These are phyloP conservation scores for Ataeniobius toweri DNA, from an alignment of 2,797 vertebrate genomes.

Conservation along the genomic window DNA sequence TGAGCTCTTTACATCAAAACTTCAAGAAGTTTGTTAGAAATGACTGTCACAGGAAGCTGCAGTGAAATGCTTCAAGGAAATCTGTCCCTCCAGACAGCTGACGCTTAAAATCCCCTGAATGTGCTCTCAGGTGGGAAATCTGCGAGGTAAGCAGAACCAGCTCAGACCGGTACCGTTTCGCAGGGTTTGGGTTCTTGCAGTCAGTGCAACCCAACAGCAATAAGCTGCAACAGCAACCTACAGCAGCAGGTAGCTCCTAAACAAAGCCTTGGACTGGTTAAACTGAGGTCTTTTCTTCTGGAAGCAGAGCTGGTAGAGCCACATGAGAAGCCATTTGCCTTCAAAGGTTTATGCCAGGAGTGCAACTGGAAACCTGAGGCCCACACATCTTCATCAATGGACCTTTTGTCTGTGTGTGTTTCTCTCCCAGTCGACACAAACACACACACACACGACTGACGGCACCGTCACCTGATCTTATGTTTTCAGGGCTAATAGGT, in stretches of 20 bases:
- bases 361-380: slow-evolving; percentile 59
- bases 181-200: background rate
- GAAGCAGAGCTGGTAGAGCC: slow-evolving; percentile 14
- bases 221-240: background rate
- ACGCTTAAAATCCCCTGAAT: no score
- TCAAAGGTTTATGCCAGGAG: slow-evolving; percentile 41
- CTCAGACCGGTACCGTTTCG: no score
- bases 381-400: slow-evolving; percentile 55
- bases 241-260: background rate
- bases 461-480: slow-evolving; percentile 14
- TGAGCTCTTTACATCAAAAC: no score
- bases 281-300: slow-evolving; percentile 37
- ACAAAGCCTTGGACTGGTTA: slow-evolving; percentile 5
- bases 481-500: slow-evolving; percentile 18
- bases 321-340: slow-evolving; percentile 34
- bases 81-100: no score
- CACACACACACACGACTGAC: background rate
- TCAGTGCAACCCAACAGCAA: background rate
- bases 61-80: no score
- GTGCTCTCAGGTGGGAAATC: background rate
- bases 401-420: slow-evolving; percentile 50
- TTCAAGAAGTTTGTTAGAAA: no score
- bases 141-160: background rate
- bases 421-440: slow-evolving; percentile 30
- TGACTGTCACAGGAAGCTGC: no score